These are phyloP conservation scores for Trichoplusia ni DNA, from an alignment of 1,140 invertebrate genomes.

Conservation along the genomic window DNA sequence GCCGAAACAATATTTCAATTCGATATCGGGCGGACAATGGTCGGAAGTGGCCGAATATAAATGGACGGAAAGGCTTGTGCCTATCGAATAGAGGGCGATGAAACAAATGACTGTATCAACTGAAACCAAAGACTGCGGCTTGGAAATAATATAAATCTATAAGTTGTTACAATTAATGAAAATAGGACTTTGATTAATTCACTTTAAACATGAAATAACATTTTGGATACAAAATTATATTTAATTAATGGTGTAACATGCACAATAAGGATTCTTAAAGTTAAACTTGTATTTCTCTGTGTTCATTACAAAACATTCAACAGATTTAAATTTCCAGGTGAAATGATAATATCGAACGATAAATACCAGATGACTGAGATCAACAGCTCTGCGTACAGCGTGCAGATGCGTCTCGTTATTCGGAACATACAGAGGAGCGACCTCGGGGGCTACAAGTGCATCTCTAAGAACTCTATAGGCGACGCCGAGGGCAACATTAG, in stretches of 20 bases:
- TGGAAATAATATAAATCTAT: no score
- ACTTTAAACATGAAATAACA: no score
- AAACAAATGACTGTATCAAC: slow-evolving; percentile 48
- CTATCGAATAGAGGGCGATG: slow-evolving; percentile 65
- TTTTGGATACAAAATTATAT: neutral
- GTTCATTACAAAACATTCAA: neutral
- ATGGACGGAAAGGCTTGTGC: slow-evolving; percentile 69
- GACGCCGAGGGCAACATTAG: slow-evolving; percentile 93
- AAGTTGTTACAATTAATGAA: no score
- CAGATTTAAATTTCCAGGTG: slow-evolving; percentile 82
- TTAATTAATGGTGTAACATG: no score
- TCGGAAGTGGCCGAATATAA: slow-evolving; percentile 75
- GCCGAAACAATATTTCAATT: slow-evolving; percentile 75
- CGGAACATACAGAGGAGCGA: slow-evolving; percentile 88
- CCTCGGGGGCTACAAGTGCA: slow-evolving; percentile 95
- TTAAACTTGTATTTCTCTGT: no score
- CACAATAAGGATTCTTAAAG: no score
- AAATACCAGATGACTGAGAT: slow-evolving; percentile 90
- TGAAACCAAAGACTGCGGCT: slow-evolving; percentile 12
- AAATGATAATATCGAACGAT: slow-evolving; percentile 93
- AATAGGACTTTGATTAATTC: no score
- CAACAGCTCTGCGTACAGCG: slow-evolving; percentile 88
- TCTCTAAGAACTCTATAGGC: slow-evolving; percentile 95
- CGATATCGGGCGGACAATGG: slow-evolving; percentile 73
- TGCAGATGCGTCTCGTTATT: slow-evolving; percentile 91